These are phyloP conservation scores for Acanthis flammea DNA, from an alignment of 2,797 vertebrate genomes.

Conservation along the genomic window DNA sequence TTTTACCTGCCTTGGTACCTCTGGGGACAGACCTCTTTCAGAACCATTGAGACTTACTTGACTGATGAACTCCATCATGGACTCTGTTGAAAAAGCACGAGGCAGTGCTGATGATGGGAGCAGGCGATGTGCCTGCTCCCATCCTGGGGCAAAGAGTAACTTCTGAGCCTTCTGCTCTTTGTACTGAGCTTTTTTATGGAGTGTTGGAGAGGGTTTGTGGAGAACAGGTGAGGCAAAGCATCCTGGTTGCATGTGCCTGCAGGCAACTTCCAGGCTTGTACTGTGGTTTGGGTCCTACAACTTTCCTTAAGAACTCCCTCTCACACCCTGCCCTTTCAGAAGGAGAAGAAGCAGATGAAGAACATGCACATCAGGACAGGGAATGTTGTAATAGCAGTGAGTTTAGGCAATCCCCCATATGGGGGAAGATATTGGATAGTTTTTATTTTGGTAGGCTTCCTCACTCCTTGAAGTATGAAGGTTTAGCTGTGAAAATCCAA, in stretches of 20 bases:
- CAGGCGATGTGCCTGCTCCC: not conserved
- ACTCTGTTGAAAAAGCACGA: not conserved
- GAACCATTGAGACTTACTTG: not conserved
- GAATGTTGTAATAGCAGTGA: not conserved
- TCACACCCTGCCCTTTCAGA: not conserved
- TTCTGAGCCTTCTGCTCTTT: not conserved
- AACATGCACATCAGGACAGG: not conserved
- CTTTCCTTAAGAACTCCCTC: not conserved
- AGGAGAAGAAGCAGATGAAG: not conserved
- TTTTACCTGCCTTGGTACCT: not conserved
- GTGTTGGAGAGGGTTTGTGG: not conserved
- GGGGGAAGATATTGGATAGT: not conserved
- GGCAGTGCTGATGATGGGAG: not conserved
- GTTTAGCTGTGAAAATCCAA: slow-evolving; percentile 9
- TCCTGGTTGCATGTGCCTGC: accelerated
- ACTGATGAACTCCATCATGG: not conserved
- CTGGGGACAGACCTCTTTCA: not conserved
- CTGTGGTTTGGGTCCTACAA: not conserved
- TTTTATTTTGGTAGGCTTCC: not conserved
- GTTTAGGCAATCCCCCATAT: not conserved
- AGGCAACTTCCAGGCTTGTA: accelerated
- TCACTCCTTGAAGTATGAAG: not conserved
- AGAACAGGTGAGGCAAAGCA: not conserved
- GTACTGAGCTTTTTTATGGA: not conserved
- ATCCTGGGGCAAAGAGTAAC: not conserved